Evolutionary conservation across 1,140 invertebrate species (phyloP), one percentile per base, ranked within the genome.

Genomic region (Nymphalis io): DNA sequence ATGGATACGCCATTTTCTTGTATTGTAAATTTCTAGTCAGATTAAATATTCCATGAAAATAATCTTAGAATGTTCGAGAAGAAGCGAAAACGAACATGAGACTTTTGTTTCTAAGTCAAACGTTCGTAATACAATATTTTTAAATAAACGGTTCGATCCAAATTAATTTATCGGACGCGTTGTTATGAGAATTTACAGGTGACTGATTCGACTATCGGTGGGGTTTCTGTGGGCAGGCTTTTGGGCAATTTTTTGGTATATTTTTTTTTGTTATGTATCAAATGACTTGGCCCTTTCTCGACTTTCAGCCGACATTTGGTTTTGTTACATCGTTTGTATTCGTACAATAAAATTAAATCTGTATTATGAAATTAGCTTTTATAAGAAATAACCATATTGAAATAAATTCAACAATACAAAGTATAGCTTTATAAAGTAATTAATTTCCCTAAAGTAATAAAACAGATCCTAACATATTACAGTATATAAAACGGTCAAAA

Each of bases 181-280:
- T 70, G 68, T 70, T 38, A 63, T 42, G 68, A 70, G 60, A 70
- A 70, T 70, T 61, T 15, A 70, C 68, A 42, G 60, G 63, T 63
- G 68, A 70, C 44, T 57, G 60, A 51, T 46, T 70, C 55, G 53
- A 60, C 61, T 70, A 70, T 33, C 27, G 27, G 53, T 70, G 62
- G 40, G 60, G 68, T 70, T 70, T 70, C 60, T 59, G 60, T 70
- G 68, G 44, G 68, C 68, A 63, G 57, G 60, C 68, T 70, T 70
- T 70, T 63, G 68, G 55, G 51, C 60, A 70, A 70, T 70, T 70
- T 70, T 70, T 70, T 46, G 60, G 68, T 61, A 46, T 53, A 59
- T 48, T 33, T 70, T 70, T 69, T 70, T 53, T 46, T 46, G n/a
- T 46, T 53, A 16, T 33, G 68, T 63, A 70, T 70, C 68, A 44